Evolutionary conservation across 1,140 invertebrate genomes (phyloP), one percentile per base, ranked within the genome.

Genomic region (Scaptodrosophila lebanonensis): DNA sequence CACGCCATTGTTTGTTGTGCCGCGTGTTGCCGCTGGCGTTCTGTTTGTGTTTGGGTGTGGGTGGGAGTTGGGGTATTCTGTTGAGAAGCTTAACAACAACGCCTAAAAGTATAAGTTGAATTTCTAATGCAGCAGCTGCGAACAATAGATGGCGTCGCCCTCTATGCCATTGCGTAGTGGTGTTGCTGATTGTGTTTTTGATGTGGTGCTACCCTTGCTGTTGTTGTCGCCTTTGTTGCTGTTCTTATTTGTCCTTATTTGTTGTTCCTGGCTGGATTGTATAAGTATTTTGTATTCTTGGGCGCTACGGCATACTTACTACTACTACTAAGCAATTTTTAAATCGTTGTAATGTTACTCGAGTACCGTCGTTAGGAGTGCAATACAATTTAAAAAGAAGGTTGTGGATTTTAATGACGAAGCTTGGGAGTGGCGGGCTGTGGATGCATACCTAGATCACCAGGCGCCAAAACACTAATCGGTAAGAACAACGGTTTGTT

Each of bases 51-150:
- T n/a, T 25, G 20, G 36, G 25, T 47, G 72, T 50, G n/a, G n/a
- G n/a, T n/a, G n/a, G n/a, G n/a, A n/a, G n/a, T n/a, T n/a, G n/a
- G n/a, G n/a, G n/a, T n/a, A n/a, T n/a, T n/a, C n/a, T n/a, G n/a
- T n/a, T n/a, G n/a, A n/a, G n/a, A n/a, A 4, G 8, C 8, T 4
- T 25, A 25, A 25, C 22, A 25, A 67, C 59, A 65, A 48, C 68
- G 75, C 68, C 73, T 82, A 79, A 77, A 72, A 73, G 73, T 69
- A 79, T 52, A 58, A 82, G 73, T 66, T 79, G 75, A 82, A 79
- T 82, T 82, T 79, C 68, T 73, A 82, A 73, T 79, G 73, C 73
- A 82, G 73, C 73, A 79, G 75, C 73, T 79, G 73, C 75, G 52
- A 82, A 79, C 73, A 79, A 79, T 79, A 56, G 66, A 69, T n/a